Conservation (phyloP, 2,888 invertebrate species). For the Folsomia candida region DNA sequence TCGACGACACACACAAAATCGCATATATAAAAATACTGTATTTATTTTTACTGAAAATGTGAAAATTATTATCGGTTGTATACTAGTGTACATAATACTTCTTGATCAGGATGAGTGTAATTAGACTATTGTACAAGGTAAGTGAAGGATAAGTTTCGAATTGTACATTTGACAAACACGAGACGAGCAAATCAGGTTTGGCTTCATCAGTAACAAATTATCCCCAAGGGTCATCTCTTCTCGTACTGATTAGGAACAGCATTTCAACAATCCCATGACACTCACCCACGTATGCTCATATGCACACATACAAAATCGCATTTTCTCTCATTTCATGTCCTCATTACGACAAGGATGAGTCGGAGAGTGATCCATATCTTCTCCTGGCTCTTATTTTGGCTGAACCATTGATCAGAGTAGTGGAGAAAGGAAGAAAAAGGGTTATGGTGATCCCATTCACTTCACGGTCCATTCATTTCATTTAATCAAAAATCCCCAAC, state of each 20-base stretch:
- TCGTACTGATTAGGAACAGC: background rate
- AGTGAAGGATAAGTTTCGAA: background rate
- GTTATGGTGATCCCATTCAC: background rate
- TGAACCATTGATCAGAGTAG: too few relatives aligned
- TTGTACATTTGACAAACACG: background rate
- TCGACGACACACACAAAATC: too few relatives aligned
- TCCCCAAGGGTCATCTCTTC: background rate
- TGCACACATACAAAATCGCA: too few relatives aligned
- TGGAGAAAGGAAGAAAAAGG: too few relatives aligned
- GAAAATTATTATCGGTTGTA: background rate
- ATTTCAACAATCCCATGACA: background rate
- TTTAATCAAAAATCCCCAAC: conserved; percentile 8
- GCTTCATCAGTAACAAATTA: background rate
- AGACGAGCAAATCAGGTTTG: background rate
- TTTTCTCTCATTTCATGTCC: background rate
- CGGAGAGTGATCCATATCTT: too few relatives aligned
- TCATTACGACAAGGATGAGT: too few relatives aligned
- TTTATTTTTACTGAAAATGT: background rate
- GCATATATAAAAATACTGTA: too few relatives aligned
- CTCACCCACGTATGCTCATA: background rate
- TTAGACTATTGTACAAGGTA: conserved; percentile 3
- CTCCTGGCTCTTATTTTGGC: too few relatives aligned
- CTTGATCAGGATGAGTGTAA: background rate
- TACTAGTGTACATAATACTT: background rate
- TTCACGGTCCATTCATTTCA: conserved; percentile 8